A percentile compares a stretch with the other conserved stretches of the same genome.
Evolutionary conservation across 2,888 invertebrate species (phyloP).

Genomic region (Octonoba sinensis): DNA sequence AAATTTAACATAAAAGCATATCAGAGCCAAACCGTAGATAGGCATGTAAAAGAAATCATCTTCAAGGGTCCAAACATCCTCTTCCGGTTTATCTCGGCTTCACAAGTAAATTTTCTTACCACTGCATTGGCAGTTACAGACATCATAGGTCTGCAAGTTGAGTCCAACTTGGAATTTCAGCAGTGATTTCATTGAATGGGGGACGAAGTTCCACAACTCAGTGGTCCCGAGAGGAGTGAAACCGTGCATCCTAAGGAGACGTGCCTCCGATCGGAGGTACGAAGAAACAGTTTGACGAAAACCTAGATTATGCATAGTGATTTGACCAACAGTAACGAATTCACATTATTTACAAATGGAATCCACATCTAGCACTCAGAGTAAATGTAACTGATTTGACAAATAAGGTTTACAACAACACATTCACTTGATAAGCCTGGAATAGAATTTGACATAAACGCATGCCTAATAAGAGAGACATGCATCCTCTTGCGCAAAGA

Average conservation of each 20-base stretch:
- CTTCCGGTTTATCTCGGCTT: constrained; percentile 36
- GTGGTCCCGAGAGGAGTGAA: constrained; percentile 64
- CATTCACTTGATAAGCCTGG: constrained; percentile 59
- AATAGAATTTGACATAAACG: constrained; percentile 61
- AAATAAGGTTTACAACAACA: constrained; percentile 57
- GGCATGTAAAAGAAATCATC: constrained; percentile 29
- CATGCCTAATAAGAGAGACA: constrained; percentile 55
- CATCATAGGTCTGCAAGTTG: constrained; percentile 55
- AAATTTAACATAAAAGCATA: constrained; percentile 56
- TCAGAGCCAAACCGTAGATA: constrained; percentile 49
- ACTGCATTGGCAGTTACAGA: constrained; percentile 64
- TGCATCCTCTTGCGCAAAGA: constrained; percentile 44
- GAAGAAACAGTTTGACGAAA: constrained; percentile 34
- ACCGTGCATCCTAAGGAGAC: constrained; percentile 35
- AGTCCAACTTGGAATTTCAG: constrained; percentile 59
- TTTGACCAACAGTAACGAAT: constrained; percentile 61
- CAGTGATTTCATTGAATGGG: constrained; percentile 41
- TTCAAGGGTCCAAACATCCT: constrained; percentile 23
- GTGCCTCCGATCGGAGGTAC: constrained; percentile 35
- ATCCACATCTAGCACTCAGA: constrained; percentile 63
- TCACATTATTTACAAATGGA: constrained; percentile 65
- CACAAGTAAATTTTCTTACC: constrained; percentile 59
- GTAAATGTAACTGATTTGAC: constrained; percentile 52
- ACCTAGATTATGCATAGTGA: constrained; percentile 59
- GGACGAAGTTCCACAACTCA: constrained; percentile 52